A percentile compares a stretch with the other conserved stretches of the same genome.
These are phyloP conservation scores for Phaenicophaeus curvirostris DNA, from an alignment of 2,797 vertebrate species.

Conservation along the genomic window DNA sequence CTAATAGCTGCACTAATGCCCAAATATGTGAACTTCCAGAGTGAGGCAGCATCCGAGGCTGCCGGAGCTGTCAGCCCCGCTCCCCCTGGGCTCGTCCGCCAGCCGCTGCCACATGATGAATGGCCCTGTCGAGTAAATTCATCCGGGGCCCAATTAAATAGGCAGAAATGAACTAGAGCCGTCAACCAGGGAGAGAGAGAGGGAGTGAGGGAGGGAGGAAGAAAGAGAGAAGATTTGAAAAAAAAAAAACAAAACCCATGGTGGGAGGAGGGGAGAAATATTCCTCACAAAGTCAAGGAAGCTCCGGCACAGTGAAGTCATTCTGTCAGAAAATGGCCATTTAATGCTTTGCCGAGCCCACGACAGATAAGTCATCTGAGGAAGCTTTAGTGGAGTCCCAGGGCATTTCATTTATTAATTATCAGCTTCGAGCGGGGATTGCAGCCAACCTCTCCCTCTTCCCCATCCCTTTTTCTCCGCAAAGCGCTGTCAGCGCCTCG, in stretches of 20 bases:
- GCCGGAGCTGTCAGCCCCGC: slow-evolving; percentile 83
- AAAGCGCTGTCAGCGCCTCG: slow-evolving; percentile 64
- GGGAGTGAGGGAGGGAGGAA: slow-evolving; percentile 36
- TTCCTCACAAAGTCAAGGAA: slow-evolving; percentile 78
- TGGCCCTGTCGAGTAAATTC: slow-evolving; percentile 97
- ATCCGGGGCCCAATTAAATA: slow-evolving; percentile 96
- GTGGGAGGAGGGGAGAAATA: slow-evolving; percentile 59
- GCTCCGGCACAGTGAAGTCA: slow-evolving; percentile 79
- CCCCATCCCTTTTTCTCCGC: slow-evolving; percentile 26
- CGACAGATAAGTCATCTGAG: slow-evolving; percentile 89
- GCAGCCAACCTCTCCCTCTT: slow-evolving; percentile 41
- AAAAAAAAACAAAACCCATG: background rate
- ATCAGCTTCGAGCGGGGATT: slow-evolving; percentile 75
- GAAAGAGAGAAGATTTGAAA: slow-evolving; percentile 35
- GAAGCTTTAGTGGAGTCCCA: slow-evolving; percentile 82
- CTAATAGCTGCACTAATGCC: slow-evolving; percentile 98
- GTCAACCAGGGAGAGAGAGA: slow-evolving; percentile 80
- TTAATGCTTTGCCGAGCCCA: slow-evolving; percentile 90
- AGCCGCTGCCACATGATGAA: slow-evolving; percentile 96
- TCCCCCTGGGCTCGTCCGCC: slow-evolving; percentile 91
- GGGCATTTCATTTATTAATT: slow-evolving; percentile 89
- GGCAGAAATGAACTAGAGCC: slow-evolving; percentile 87
- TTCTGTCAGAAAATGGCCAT: slow-evolving; percentile 91
- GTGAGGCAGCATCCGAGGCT: slow-evolving; percentile 84
- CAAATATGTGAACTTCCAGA: slow-evolving; percentile 90